Conservation (phyloP, 2,797 vertebrate genomes). For the Pipistrellus nathusii region DNA sequence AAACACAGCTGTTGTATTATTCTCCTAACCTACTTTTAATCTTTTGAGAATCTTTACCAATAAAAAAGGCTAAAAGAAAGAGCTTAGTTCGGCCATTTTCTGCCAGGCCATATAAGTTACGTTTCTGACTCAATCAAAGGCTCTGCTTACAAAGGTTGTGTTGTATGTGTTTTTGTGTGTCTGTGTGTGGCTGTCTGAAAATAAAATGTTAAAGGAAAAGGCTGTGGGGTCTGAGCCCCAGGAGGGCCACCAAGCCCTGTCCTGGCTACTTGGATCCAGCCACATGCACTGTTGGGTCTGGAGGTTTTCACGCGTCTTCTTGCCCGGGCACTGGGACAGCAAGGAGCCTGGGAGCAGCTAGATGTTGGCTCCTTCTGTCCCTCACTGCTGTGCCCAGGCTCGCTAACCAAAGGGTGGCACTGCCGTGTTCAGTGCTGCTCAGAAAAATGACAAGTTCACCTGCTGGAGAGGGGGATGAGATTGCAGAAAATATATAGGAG, state of each 20-base stretch:
- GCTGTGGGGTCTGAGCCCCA: constrained; percentile 73
- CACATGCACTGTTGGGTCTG: constrained; percentile 66
- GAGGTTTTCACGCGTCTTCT: neutral
- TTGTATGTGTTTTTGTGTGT: constrained; percentile 53
- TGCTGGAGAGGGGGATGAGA: neutral
- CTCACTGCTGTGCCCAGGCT: neutral
- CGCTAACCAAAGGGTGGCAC: neutral
- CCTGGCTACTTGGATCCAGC: constrained; percentile 51
- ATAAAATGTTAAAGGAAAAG: constrained; percentile 53
- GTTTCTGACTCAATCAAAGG: constrained; percentile 83
- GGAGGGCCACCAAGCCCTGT: constrained; percentile 68
- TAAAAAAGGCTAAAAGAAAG: constrained; percentile 85
- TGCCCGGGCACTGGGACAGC: neutral
- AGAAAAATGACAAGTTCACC: neutral
- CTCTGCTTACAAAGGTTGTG: constrained; percentile 80
- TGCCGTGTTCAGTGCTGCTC: neutral
- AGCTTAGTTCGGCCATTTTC: constrained; percentile 88
- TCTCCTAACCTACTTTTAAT: constrained; percentile 90
- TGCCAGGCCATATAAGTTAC: constrained; percentile 85
- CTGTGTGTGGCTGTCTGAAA: constrained; percentile 5
- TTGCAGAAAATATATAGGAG: neutral
- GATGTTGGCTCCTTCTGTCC: neutral
- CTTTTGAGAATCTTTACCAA: constrained; percentile 86
- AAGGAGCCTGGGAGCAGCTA: neutral
- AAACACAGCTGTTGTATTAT: constrained; percentile 90